A percentile compares a stretch with the other conserved stretches of the same genome.
Evolutionary conservation across 2,797 vertebrate species (phyloP).

Genomic region (Epinephelus malabaricus): DNA sequence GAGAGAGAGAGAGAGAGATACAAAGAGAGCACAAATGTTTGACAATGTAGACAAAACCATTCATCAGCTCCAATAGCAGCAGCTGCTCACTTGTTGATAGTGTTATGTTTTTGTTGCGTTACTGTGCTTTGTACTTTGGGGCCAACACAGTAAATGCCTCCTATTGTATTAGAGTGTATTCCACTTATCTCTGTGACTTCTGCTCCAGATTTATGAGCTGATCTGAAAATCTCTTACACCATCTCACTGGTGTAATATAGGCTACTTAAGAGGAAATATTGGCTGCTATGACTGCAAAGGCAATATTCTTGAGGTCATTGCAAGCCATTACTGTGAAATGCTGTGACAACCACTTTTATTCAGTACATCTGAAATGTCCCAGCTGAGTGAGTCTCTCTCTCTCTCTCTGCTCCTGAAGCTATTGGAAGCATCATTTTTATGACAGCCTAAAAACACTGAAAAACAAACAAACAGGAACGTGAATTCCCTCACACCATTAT

Average conservation of each 20-base stretch:
- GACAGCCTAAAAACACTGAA: not conserved
- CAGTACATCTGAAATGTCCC: not conserved
- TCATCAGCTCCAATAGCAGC: not conserved
- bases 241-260: not conserved
- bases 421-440: not conserved
- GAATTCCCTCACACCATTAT: not conserved
- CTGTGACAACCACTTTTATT: slow-evolving; percentile 6
- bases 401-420: not conserved
- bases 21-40: not conserved
- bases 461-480: not conserved
- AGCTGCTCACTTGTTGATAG: not conserved
- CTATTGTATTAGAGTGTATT: not conserved
- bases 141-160: not conserved
- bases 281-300: not conserved
- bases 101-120: not conserved
- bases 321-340: not conserved
- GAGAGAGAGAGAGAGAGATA: too few species aligned
- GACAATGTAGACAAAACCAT: not conserved
- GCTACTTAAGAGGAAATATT: not conserved
- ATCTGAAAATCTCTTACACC: not conserved
- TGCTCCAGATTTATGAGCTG: not conserved
- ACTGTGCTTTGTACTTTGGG: not conserved
- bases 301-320: not conserved
- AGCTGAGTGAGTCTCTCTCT: slow-evolving; percentile 1
- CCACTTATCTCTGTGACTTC: not conserved